These are phyloP conservation scores for Dicyrtoma fusca DNA, from an alignment of 2,888 invertebrate genomes.

Conservation along the genomic window DNA sequence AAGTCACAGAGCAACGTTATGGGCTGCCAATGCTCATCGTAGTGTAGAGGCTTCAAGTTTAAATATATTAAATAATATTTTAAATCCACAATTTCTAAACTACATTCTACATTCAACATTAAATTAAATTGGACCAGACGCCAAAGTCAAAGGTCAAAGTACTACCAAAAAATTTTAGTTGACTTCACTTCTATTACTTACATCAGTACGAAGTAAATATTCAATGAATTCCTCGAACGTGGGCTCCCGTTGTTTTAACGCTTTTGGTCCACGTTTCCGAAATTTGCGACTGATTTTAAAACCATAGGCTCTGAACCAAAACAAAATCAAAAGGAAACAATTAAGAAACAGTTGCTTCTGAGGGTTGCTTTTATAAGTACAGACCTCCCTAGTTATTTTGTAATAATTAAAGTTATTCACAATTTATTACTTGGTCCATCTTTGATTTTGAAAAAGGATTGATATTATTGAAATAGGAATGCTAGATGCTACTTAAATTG, in stretches of 20 bases:
- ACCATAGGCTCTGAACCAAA: constrained; percentile 49
- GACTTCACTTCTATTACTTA: constrained; percentile 15
- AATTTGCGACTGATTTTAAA: constrained; percentile 47
- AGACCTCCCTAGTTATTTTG: too few relatives aligned
- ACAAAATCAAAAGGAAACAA: constrained; percentile 15
- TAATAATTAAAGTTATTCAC: too few relatives aligned
- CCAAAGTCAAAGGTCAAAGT: too few relatives aligned
- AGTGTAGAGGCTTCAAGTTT: constrained; percentile 43
- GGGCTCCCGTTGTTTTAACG: constrained; percentile 49
- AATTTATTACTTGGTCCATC: too few relatives aligned
- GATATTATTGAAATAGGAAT: too few relatives aligned
- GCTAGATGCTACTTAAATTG: background rate
- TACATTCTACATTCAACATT: background rate
- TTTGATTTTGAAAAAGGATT: too few relatives aligned
- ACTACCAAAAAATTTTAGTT: too few relatives aligned
- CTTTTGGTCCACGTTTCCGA: background rate
- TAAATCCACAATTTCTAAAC: background rate
- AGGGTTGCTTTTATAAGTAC: too few relatives aligned
- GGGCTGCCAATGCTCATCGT: constrained; percentile 54
- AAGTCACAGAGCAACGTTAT: constrained; percentile 51
- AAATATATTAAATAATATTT: background rate
- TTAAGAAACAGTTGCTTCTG: too few relatives aligned
- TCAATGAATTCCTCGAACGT: constrained; percentile 53
- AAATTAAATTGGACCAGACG: background rate
- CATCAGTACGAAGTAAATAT: constrained; percentile 50